phyloP scores from a whole-genome alignment of 2,888 invertebrate species.

The Synanthedon myopaeformis region DNA sequence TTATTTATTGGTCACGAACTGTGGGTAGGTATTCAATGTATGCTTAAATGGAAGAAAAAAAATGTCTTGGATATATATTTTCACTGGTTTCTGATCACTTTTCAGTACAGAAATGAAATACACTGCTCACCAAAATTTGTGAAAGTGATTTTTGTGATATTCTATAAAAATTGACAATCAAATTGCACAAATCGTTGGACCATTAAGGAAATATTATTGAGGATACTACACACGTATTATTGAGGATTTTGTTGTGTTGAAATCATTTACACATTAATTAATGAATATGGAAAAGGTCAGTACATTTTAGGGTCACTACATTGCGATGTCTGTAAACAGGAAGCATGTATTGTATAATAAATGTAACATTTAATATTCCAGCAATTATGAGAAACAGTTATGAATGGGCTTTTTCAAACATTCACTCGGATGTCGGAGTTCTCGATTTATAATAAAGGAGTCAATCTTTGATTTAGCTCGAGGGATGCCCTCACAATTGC shows the following conservation, averaged over 20 bases:
- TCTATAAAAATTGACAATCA: constrained; percentile 18
- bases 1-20: too few relatives aligned
- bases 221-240: constrained; percentile 23
- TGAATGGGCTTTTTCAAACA: constrained; percentile 62
- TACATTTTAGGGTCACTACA: constrained; percentile 54
- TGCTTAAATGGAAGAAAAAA: constrained; percentile 17
- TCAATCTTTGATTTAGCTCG: constrained; percentile 55
- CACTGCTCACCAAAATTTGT: constrained; percentile 48
- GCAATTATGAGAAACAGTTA: constrained; percentile 56
- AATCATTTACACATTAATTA: constrained; percentile 35
- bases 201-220: constrained; percentile 18
- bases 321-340: constrained; percentile 42
- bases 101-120: constrained; percentile 46
- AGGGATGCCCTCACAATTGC: constrained; percentile 32
- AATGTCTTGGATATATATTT: constrained; percentile 32
- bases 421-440: constrained; percentile 60
- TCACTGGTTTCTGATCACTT: constrained; percentile 62
- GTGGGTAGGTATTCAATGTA: constrained; percentile 30
- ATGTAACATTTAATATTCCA: constrained; percentile 70
- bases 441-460: constrained; percentile 57
- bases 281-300: constrained; percentile 53
- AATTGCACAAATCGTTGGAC: constrained; percentile 17
- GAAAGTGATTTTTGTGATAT: constrained; percentile 38
- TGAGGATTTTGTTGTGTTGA: constrained; percentile 29
- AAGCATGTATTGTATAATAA: constrained; percentile 57